Evolutionary conservation across 2,888 invertebrate genomes (phyloP).

Genomic region (Coleophora deauratella): DNA sequence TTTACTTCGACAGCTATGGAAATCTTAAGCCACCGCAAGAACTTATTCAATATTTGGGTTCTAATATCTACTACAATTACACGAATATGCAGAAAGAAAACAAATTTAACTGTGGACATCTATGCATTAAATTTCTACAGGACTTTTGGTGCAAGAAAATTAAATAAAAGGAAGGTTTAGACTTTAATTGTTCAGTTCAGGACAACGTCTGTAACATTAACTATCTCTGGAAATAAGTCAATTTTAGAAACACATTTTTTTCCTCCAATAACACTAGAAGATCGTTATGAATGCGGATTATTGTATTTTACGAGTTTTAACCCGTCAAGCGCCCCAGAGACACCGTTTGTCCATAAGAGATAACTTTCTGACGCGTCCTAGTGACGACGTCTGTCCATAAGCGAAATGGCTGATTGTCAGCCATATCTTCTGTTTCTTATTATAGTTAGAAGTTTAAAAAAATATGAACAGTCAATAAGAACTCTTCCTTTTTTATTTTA

Average conservation of each 20-base stretch:
- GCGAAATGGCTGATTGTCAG: no score
- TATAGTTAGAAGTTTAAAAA: no score
- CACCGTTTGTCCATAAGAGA: no score
- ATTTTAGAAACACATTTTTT: conserved; percentile 1
- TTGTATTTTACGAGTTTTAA: conserved; percentile 9
- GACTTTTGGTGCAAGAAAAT: conserved; percentile 1
- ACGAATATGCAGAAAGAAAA: conserved; percentile 2
- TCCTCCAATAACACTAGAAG: conserved; percentile 3
- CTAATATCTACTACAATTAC: conserved; percentile 5
- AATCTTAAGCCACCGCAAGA: conserved; percentile 29
- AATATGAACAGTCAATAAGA: no score
- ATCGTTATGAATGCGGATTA: conserved; percentile 9
- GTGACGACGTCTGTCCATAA: no score
- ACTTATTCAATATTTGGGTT: conserved; percentile 6
- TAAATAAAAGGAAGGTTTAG: neutral
- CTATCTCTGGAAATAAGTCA: conserved; percentile 1
- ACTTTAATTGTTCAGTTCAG: neutral
- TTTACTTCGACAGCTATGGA: conserved; percentile 40
- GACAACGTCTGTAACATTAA: conserved; percentile 1
- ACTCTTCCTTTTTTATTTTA: no score
- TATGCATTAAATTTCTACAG: conserved; percentile 5
- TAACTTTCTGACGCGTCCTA: no score
- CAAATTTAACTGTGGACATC: conserved; percentile 5
- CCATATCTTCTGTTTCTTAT: no score
- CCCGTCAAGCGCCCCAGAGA: no score